Evolutionary conservation across 2,888 invertebrate species (phyloP).

Genomic region (Agonopterix subpropinquella): DNA sequence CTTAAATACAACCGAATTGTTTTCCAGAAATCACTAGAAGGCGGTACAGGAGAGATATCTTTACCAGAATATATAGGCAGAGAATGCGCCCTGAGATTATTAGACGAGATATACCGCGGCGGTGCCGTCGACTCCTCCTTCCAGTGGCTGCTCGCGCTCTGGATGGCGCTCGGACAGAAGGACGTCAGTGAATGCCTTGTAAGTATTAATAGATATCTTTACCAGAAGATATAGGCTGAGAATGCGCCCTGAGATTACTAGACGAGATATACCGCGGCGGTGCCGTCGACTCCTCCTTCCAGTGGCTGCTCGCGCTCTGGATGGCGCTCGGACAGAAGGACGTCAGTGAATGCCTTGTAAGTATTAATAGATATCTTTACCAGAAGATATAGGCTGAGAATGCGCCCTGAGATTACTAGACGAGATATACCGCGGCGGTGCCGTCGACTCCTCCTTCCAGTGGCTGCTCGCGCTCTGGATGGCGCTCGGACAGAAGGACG

Average conservation of each 20-base stretch:
- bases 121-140: slow-evolving; percentile 93
- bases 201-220: slow-evolving; percentile 74
- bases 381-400: slow-evolving; percentile 93
- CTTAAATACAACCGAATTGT: not conserved
- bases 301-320: slow-evolving; percentile 90
- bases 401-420: slow-evolving; percentile 89
- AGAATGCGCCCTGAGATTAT: slow-evolving; percentile 85
- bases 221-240: slow-evolving; percentile 94
- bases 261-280: slow-evolving; percentile 96
- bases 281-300: slow-evolving; percentile 91
- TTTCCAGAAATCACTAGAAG: slow-evolving; percentile 54
- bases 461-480: slow-evolving; percentile 92
- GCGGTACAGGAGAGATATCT: slow-evolving; percentile 74
- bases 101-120: slow-evolving; percentile 94
- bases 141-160: slow-evolving; percentile 91
- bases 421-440: slow-evolving; percentile 94
- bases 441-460: slow-evolving; percentile 92
- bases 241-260: slow-evolving; percentile 86
- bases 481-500: slow-evolving; percentile 95
- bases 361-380: slow-evolving; percentile 77
- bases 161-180: slow-evolving; percentile 95
- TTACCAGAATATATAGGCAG: slow-evolving; percentile 95
- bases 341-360: slow-evolving; percentile 85
- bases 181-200: slow-evolving; percentile 90
- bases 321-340: slow-evolving; percentile 97